Evolutionary conservation across 2,797 vertebrate genomes (phyloP).

Genomic region (Potorous gilbertii): DNA sequence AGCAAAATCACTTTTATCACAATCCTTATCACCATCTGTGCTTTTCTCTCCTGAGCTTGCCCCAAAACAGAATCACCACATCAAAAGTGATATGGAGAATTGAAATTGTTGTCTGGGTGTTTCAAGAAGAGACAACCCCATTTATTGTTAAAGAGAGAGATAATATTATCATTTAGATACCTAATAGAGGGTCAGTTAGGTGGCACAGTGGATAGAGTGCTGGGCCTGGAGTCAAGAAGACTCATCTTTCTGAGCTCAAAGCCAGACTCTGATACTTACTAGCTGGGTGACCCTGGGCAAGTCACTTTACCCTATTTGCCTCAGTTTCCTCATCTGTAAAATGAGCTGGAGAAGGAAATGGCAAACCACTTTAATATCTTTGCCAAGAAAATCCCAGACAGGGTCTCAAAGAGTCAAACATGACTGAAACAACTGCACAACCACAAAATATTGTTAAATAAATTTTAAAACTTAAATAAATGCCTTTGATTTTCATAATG

Average conservation of each 20-base stretch:
- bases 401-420: neutral
- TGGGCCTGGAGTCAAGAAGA: neutral
- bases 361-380: too few relatives aligned
- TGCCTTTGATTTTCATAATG: neutral
- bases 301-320: too few relatives aligned
- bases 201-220: neutral
- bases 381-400: too few relatives aligned
- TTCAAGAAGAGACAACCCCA: neutral
- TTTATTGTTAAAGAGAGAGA: neutral
- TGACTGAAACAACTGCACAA: neutral
- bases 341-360: neutral
- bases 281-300: neutral
- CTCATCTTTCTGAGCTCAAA: neutral
- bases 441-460: neutral
- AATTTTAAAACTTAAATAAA: neutral
- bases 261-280: neutral
- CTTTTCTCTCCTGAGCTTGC: neutral
- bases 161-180: neutral
- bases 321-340: neutral
- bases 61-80: neutral
- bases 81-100: neutral
- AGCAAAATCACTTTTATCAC: neutral
- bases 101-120: neutral
- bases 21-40: neutral
- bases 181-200: too few relatives aligned